Evolutionary conservation across 1,140 invertebrate species (phyloP).

Genomic region (Habropoda laboriosa): DNA sequence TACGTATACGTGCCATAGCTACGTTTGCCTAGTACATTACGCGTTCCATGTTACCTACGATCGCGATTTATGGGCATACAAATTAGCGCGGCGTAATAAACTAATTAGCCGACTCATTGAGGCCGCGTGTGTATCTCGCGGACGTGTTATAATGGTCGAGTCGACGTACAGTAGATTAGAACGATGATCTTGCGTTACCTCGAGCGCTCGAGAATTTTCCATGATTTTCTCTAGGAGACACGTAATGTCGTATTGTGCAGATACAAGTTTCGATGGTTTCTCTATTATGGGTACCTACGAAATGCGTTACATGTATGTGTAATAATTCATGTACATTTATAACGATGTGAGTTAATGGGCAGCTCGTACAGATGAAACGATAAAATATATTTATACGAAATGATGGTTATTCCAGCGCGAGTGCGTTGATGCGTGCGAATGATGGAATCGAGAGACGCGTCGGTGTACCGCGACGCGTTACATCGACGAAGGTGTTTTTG

Average conservation of each 20-base stretch:
- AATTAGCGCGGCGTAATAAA: constrained; percentile 74
- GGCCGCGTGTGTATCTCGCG: constrained; percentile 50
- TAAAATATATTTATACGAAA: background rate
- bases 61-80: constrained; percentile 70
- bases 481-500: constrained; percentile 52
- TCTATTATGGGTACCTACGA: too few species aligned
- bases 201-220: constrained; percentile 30
- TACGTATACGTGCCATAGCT: background rate
- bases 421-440: constrained; percentile 10
- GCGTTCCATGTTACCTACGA: constrained; percentile 4
- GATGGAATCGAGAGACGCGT: constrained; percentile 8
- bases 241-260: too few species aligned
- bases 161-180: background rate
- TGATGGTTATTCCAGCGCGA: constrained; percentile 1
- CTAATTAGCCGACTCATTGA: constrained; percentile 76
- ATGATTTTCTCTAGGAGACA: constrained; percentile 29
- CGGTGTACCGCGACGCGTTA: constrained; percentile 30
- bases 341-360: background rate
- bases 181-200: constrained; percentile 4
- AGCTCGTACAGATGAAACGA: background rate
- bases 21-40: background rate
- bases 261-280: too few species aligned
- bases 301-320: too few species aligned
- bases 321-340: too few species aligned
- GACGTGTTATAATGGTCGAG: constrained; percentile 33